These are phyloP conservation scores for Ambastaia sidthimunki DNA, from an alignment of 2,797 vertebrate genomes.

Conservation along the genomic window DNA sequence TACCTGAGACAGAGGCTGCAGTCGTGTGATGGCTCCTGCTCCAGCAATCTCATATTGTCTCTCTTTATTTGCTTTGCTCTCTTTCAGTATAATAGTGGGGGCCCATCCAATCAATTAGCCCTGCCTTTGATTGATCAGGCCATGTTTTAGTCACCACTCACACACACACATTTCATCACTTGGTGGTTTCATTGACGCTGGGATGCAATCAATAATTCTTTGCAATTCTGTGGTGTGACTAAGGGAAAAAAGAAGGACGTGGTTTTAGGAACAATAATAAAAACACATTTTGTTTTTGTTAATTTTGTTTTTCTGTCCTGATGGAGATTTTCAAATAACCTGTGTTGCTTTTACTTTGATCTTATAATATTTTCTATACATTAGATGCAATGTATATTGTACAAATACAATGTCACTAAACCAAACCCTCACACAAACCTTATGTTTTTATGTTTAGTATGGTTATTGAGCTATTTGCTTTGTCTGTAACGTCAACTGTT, in stretches of 20 bases:
- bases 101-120: conserved; percentile 65
- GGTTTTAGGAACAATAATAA: background rate
- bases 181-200: conserved; percentile 48
- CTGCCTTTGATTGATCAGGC: conserved; percentile 73
- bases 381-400: no score
- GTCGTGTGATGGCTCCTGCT: conserved; percentile 32
- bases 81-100: conserved; percentile 47
- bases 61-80: conserved; percentile 33
- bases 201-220: conserved; percentile 46
- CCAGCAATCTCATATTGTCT: conserved; percentile 30
- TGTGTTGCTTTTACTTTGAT: background rate
- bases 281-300: conserved; percentile 3
- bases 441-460: background rate
- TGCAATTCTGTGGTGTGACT: conserved; percentile 43
- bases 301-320: background rate
- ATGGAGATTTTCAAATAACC: no score
- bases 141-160: conserved; percentile 74
- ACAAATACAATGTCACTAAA: background rate
- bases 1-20: conserved; percentile 41
- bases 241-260: conserved; percentile 16
- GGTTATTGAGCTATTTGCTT: background rate
- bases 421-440: background rate
- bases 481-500: background rate
- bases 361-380: background rate
- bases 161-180: conserved; percentile 44